These are phyloP conservation scores for Melolontha melolontha DNA, from an alignment of 2,888 invertebrate genomes.

Conservation along the genomic window DNA sequence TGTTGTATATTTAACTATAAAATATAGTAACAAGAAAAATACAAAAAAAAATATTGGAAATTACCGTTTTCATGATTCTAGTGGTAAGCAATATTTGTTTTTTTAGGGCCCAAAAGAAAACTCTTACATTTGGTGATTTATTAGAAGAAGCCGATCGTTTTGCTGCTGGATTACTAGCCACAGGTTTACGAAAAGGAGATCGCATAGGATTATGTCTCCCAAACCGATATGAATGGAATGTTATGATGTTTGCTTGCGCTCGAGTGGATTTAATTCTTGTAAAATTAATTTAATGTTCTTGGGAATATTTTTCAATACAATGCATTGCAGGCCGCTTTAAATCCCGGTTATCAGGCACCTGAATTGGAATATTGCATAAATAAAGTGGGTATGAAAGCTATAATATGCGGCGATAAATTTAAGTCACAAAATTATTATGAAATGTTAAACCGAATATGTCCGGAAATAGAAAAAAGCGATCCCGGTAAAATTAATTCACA, in stretches of 20 bases:
- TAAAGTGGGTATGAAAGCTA: slow-evolving; percentile 76
- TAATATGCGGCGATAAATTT: slow-evolving; percentile 74
- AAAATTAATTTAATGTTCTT: slow-evolving; percentile 46
- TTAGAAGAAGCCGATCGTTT: slow-evolving; percentile 73
- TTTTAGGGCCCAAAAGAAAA: slow-evolving; percentile 65
- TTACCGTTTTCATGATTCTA: too few species aligned
- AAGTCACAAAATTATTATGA: slow-evolving; percentile 77
- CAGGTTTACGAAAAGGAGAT: slow-evolving; percentile 80
- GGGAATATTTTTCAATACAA: background rate
- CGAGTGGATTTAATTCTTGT: slow-evolving; percentile 80
- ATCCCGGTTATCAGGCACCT: slow-evolving; percentile 77
- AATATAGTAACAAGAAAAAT: too few species aligned
- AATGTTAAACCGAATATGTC: slow-evolving; percentile 71
- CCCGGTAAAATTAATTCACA: slow-evolving; percentile 64
- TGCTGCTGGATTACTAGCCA: slow-evolving; percentile 76
- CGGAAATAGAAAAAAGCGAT: slow-evolving; percentile 67
- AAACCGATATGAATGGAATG: slow-evolving; percentile 81
- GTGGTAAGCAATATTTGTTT: background rate
- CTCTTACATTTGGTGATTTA: slow-evolving; percentile 68
- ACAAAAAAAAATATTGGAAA: too few species aligned
- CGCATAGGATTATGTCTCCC: slow-evolving; percentile 84
- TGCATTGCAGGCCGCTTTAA: slow-evolving; percentile 75
- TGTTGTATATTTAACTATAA: too few species aligned
- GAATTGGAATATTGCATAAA: slow-evolving; percentile 81
- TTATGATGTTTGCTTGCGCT: slow-evolving; percentile 77